Conservation (phyloP, 2,797 vertebrate genomes). For the Epinephelus coioides region DNA sequence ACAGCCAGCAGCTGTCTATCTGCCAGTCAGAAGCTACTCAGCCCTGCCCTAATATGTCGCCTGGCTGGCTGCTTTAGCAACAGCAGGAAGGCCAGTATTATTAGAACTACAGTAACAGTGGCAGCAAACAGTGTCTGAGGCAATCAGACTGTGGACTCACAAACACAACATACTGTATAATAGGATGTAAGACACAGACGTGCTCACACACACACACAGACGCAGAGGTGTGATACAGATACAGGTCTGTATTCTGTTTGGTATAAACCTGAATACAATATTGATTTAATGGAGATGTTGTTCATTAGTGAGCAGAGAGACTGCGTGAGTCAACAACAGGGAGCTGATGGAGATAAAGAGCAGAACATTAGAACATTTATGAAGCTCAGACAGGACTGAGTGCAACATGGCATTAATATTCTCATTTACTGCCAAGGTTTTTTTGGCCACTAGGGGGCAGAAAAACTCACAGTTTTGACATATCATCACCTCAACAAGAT, state of each 20-base stretch:
- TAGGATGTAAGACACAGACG: background rate
- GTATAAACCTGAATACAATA: background rate
- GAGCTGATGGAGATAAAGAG: background rate
- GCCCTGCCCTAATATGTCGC: constrained; percentile 52
- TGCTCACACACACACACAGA: background rate
- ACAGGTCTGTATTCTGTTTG: background rate
- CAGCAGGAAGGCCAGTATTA: constrained; percentile 39
- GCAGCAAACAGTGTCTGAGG: background rate
- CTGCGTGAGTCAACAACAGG: background rate
- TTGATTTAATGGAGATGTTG: background rate
- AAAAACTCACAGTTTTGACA: too few species aligned
- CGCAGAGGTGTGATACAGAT: background rate
- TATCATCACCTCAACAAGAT: too few species aligned
- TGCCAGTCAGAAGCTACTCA: constrained; percentile 45
- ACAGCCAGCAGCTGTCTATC: constrained; percentile 54
- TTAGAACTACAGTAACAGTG: constrained; percentile 44
- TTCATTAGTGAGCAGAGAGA: too few species aligned
- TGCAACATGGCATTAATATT: too few species aligned
- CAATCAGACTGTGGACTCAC: background rate
- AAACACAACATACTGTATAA: background rate
- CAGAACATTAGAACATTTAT: too few species aligned
- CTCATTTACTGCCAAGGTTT: too few species aligned
- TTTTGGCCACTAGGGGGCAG: too few species aligned
- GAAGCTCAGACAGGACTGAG: too few species aligned
- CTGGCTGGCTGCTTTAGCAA: constrained; percentile 35